Base-by-base conservation (phyloP, 2,113 vertebrate genomes). In the Cyprinodon brontotheroides region DNA sequence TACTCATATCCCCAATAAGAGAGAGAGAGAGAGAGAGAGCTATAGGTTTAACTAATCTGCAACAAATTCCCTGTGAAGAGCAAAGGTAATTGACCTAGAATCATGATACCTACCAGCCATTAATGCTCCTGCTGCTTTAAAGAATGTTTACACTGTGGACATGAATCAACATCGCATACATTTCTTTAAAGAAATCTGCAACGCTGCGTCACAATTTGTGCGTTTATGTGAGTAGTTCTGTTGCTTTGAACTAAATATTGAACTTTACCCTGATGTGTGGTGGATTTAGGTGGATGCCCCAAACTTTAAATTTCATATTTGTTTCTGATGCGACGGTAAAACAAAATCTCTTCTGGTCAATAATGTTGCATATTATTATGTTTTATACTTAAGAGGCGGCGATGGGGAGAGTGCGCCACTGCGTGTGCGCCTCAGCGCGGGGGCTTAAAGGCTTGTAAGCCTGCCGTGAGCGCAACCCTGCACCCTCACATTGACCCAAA, bases 361-460 rank as follows among this genome's bases (percentile, higher is more conserved):
- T 11, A 45, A 29, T 29, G 29, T 29, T 29, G 29, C 29, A 29
- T 29, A 29, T 29, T 29, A 29, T 29, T 29, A 29, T 29, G 29
- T 29, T 29, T 29, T 29, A 29, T 29, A 50, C n/a, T 20, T 11
- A 43, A 62, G 14, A 72, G 36, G 1, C 71, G 61, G 22, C 68
- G 73, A 37, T 3, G 20, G 36, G 38, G 47, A 13, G 41, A 74
- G 67, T 29, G 70, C 72, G 65, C 68, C 68, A 72, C 65, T 70
- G 69, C 40, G 22, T 74, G 68, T 74, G 72, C 29, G 39, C 66
- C 68, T 80, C 70, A 75, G 75, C 73, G 22, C 60, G 75, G 57
- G 29, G 60, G 91, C 83, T 91, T 92, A 89, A 80, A 69, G 61
- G 72, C 50, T 59, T 65, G 81, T 87, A 89, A 90, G 84, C 83